A percentile compares a stretch with the other conserved stretches of the same genome.
Conservation (phyloP, 1,140 invertebrate genomes). For the Helicoverpa armigera region DNA sequence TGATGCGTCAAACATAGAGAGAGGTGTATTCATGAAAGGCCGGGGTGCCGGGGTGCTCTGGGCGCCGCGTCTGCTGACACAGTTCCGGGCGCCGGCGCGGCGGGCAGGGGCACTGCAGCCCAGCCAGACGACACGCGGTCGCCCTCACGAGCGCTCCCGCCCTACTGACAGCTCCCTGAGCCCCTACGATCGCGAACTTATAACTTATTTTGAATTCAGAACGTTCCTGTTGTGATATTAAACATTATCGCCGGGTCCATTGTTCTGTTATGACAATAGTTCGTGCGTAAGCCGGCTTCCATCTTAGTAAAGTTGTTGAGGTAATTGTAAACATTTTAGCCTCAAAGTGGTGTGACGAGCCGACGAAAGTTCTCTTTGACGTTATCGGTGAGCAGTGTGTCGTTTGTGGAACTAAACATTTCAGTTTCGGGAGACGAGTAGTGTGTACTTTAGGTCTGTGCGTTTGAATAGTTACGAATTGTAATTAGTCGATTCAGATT, state of each 20-base stretch:
- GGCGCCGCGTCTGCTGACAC: slow-evolving; percentile 79
- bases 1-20: slow-evolving; percentile 75
- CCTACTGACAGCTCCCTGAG: slow-evolving; percentile 57
- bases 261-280: slow-evolving; percentile 70
- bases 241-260: slow-evolving; percentile 58
- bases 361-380: slow-evolving; percentile 65
- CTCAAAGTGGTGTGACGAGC: slow-evolving; percentile 50
- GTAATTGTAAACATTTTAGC: slow-evolving; percentile 67
- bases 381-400: slow-evolving; percentile 54
- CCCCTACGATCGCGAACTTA: slow-evolving; percentile 58
- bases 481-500: slow-evolving; percentile 25
- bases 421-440: slow-evolving; percentile 12
- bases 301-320: slow-evolving; percentile 61
- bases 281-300: slow-evolving; percentile 72
- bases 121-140: slow-evolving; percentile 82
- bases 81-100: slow-evolving; percentile 84
- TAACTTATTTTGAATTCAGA: slow-evolving; percentile 50
- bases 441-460: slow-evolving; percentile 42
- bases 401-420: slow-evolving; percentile 56
- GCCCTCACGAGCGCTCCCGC: slow-evolving; percentile 71
- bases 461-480: neutral
- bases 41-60: slow-evolving; percentile 69
- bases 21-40: slow-evolving; percentile 77
- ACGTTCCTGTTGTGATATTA: slow-evolving; percentile 52
- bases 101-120: slow-evolving; percentile 74